These are phyloP conservation scores for Gymnorhina tibicen DNA, from an alignment of 2,113 vertebrate species.

Conservation along the genomic window DNA sequence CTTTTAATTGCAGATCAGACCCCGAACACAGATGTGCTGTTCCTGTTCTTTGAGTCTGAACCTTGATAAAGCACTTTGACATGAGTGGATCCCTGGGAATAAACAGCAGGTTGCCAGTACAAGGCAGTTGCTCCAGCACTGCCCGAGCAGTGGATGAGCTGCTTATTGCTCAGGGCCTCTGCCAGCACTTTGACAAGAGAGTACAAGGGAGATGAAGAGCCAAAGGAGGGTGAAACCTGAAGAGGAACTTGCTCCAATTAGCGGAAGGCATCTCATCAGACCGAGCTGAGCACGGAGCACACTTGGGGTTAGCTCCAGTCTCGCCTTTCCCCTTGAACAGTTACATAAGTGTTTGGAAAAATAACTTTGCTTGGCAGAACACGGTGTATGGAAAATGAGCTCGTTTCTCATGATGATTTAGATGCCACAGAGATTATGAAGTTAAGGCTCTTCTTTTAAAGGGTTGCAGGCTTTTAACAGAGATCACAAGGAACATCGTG, in stretches of 20 bases:
- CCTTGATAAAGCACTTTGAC: neutral
- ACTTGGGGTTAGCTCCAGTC: neutral
- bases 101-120: neutral
- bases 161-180: neutral
- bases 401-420: conserved; percentile 2
- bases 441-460: conserved; percentile 39
- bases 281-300: neutral
- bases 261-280: neutral
- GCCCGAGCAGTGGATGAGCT: neutral
- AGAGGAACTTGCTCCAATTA: neutral
- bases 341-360: neutral
- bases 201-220: neutral
- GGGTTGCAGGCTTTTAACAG: conserved; percentile 23
- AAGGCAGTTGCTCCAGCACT: neutral
- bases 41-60: neutral
- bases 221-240: neutral
- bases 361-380: conserved; percentile 35
- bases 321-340: neutral
- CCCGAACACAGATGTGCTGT: neutral
- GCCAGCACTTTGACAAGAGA: neutral
- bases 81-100: neutral
- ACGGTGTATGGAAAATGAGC: neutral
- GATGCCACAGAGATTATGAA: neutral
- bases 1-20: neutral
- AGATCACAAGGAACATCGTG: conserved; percentile 14